These are phyloP conservation scores for Lutjanus campechanus DNA, from an alignment of 2,797 vertebrate species.

Conservation along the genomic window DNA sequence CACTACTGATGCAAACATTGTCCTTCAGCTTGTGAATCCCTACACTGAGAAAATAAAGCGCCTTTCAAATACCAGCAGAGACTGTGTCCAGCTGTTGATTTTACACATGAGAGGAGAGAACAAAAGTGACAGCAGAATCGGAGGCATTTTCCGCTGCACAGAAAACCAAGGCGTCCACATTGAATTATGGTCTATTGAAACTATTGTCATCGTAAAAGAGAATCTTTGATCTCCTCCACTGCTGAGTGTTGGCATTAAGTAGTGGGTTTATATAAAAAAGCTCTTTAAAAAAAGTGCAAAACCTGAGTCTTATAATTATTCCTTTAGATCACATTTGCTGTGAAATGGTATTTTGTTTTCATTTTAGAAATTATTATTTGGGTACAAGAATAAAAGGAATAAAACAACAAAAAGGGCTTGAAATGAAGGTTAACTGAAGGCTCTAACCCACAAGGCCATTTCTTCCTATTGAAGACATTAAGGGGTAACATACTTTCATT, in stretches of 20 bases:
- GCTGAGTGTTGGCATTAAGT: neutral
- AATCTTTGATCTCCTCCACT: conserved; percentile 19
- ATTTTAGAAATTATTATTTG: neutral
- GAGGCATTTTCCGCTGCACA: conserved; percentile 30
- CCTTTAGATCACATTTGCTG: neutral
- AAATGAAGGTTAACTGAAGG: neutral
- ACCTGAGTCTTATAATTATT: neutral
- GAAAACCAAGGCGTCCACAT: conserved; percentile 32
- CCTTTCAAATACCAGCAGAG: conserved; percentile 31
- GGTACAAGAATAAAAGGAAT: neutral
- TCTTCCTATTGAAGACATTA: neutral
- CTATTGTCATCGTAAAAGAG: conserved; percentile 37
- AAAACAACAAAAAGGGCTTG: neutral
- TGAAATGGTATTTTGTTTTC: neutral
- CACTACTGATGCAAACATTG: neutral
- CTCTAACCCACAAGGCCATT: neutral
- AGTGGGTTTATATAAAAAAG: neutral
- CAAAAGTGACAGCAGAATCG: conserved; percentile 37
- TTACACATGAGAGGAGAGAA: conserved; percentile 50
- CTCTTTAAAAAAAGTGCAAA: neutral
- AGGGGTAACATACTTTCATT: no score
- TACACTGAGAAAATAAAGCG: neutral
- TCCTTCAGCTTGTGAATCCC: neutral
- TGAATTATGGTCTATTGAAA: conserved; percentile 51
- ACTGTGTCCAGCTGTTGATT: conserved; percentile 42